Evolutionary conservation across 2,113 vertebrate genomes (phyloP).

Genomic region (Nyctereutes procyonoides): DNA sequence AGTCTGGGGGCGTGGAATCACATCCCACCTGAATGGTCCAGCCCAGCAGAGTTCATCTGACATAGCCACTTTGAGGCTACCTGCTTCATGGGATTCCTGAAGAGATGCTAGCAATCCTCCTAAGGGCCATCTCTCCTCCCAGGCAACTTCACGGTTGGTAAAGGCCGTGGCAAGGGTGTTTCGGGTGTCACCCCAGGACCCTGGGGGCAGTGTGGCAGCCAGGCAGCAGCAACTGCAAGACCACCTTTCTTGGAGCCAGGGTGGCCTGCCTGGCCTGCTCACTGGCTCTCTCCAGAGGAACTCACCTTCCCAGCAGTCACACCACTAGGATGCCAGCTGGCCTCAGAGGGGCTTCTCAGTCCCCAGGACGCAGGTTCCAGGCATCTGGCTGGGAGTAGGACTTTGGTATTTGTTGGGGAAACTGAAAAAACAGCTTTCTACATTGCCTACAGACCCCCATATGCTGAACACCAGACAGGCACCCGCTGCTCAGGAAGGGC

Average conservation of each 20-base stretch:
- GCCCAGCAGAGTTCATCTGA: not conserved
- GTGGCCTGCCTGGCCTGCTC: not conserved
- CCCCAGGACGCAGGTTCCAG: not conserved
- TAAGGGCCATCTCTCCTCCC: not conserved
- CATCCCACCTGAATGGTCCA: not conserved
- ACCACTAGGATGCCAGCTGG: conserved; percentile 28
- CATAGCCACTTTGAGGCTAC: not conserved
- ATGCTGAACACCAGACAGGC: not conserved
- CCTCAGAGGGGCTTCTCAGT: not conserved
- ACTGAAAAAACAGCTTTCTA: conserved; percentile 7
- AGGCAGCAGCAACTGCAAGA: not conserved
- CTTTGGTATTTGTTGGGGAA: conserved; percentile 13
- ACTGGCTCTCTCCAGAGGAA: not conserved
- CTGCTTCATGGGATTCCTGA: not conserved
- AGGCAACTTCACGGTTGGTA: not conserved
- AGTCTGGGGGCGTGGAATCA: not conserved
- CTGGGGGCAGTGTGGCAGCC: not conserved
- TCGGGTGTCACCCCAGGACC: too few relatives aligned
- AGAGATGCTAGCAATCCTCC: not conserved
- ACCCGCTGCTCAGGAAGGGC: not conserved
- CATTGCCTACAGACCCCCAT: not conserved
- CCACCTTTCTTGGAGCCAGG: not conserved
- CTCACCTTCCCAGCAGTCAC: not conserved
- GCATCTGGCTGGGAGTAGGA: not conserved
- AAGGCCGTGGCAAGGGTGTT: not conserved